Evolutionary conservation across 2,888 invertebrate genomes (phyloP).

Genomic region (Bembecia ichneumoniformis): DNA sequence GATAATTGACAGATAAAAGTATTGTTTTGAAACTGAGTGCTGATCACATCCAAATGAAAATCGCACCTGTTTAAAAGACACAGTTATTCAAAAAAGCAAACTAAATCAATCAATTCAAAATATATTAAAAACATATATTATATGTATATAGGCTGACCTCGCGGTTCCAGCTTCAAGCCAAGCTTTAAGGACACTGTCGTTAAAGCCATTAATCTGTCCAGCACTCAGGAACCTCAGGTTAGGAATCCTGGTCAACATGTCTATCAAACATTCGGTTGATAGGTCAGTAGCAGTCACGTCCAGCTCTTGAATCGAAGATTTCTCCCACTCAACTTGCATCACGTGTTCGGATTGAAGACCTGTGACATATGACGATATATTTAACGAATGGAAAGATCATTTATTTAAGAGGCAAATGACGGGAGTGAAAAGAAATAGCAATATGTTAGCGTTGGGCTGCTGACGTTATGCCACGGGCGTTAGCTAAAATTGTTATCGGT

Average conservation of each 20-base stretch:
- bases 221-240: slow-evolving; percentile 91
- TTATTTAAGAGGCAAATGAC: too few relatives aligned
- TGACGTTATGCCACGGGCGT: too few relatives aligned
- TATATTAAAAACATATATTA: background rate
- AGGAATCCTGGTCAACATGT: slow-evolving; percentile 90
- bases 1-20: too few relatives aligned
- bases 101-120: background rate
- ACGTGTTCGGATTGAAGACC: slow-evolving; percentile 93
- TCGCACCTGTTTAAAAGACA: too few relatives aligned
- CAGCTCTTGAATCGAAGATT: slow-evolving; percentile 91
- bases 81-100: too few relatives aligned
- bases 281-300: slow-evolving; percentile 98
- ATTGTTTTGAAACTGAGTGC: too few relatives aligned
- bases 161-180: slow-evolving; percentile 91
- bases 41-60: too few relatives aligned
- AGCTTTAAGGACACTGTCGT: slow-evolving; percentile 92
- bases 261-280: slow-evolving; percentile 92
- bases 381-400: too few relatives aligned
- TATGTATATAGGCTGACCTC: slow-evolving; percentile 53
- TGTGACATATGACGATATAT: slow-evolving; percentile 29
- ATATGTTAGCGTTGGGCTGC: too few relatives aligned
- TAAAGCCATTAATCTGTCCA: slow-evolving; percentile 98
- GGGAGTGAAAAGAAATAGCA: too few relatives aligned
- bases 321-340: slow-evolving; percentile 98
- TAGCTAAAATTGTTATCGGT: too few relatives aligned